A percentile compares a stretch with the other conserved stretches of the same genome.
These are phyloP conservation scores for Kryptopterus vitreolus DNA, from an alignment of 2,797 vertebrate genomes.

Conservation along the genomic window DNA sequence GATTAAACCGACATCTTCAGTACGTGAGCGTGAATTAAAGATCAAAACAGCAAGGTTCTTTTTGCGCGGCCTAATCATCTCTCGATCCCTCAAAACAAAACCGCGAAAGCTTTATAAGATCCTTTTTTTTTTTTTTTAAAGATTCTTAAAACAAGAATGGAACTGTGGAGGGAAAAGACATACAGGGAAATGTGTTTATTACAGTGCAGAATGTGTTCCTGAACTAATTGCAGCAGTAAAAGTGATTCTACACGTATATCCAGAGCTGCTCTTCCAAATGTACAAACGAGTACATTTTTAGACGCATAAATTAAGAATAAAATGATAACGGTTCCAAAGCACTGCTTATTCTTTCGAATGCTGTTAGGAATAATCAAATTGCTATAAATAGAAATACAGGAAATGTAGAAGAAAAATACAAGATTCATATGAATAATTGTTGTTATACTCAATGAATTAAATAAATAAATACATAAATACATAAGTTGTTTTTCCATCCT, in stretches of 20 bases:
- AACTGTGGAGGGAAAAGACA: neutral
- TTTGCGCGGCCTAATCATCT: neutral
- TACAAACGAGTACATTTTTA: neutral
- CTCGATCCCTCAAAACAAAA: neutral
- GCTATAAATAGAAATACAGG: no score
- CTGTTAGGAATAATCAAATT: no score
- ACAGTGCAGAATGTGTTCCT: neutral
- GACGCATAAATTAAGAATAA: neutral
- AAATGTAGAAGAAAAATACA: no score
- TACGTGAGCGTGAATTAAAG: neutral
- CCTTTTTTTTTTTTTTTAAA: neutral
- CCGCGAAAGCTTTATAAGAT: neutral
- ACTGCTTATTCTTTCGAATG: neutral
- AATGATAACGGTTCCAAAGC: no score
- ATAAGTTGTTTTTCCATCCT: no score
- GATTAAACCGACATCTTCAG: conserved; percentile 2
- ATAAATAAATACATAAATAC: no score
- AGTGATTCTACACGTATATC: neutral
- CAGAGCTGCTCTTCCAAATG: neutral
- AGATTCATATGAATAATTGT: no score
- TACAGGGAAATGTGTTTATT: neutral
- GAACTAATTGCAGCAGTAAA: neutral
- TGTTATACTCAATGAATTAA: no score
- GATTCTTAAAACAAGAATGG: conserved; percentile 4
- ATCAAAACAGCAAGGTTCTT: conserved; percentile 19